phyloP scores from a whole-genome alignment of 1,140 invertebrate species.

The Anoplolepis gracilipes region DNA sequence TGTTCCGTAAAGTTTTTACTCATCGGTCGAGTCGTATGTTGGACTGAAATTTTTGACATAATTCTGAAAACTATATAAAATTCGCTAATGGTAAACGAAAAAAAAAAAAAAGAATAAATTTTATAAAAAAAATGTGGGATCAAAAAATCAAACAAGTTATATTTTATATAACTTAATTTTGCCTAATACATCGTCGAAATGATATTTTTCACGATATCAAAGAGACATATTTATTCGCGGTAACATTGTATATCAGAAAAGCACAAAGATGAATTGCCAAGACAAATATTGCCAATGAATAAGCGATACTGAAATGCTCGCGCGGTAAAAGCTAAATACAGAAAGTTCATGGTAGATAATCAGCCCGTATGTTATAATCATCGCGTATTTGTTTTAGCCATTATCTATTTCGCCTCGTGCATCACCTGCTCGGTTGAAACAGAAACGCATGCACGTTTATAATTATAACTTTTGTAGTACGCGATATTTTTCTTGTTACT shows the following conservation, averaged over 20 bases:
- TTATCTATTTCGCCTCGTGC: slow-evolving; percentile 79
- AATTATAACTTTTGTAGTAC: slow-evolving; percentile 44
- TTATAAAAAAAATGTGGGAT: background rate
- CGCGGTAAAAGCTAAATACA: slow-evolving; percentile 78
- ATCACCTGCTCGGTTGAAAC: slow-evolving; percentile 81
- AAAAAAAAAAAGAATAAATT: background rate
- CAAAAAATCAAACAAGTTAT: background rate
- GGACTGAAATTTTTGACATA: background rate
- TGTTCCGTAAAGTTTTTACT: slow-evolving; percentile 67
- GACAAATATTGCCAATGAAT: slow-evolving; percentile 35
- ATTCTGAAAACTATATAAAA: background rate
- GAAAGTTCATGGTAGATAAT: slow-evolving; percentile 83
- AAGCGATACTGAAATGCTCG: slow-evolving; percentile 64
- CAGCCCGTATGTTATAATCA: slow-evolving; percentile 84
- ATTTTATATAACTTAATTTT: background rate
- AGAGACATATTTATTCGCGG: background rate
- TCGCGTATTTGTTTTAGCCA: slow-evolving; percentile 82
- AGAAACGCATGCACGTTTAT: slow-evolving; percentile 64
- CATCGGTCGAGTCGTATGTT: slow-evolving; percentile 52
- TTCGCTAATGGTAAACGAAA: background rate
- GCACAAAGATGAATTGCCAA: slow-evolving; percentile 38
- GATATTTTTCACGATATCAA: background rate
- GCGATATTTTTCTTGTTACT: slow-evolving; percentile 36
- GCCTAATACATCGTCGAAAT: background rate
- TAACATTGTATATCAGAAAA: background rate